Percentiles rank a stretch among this genome's conserved stretches.
phyloP scores from a whole-genome alignment of 2,113 vertebrate genomes.

The Bothrops jararaca region DNA sequence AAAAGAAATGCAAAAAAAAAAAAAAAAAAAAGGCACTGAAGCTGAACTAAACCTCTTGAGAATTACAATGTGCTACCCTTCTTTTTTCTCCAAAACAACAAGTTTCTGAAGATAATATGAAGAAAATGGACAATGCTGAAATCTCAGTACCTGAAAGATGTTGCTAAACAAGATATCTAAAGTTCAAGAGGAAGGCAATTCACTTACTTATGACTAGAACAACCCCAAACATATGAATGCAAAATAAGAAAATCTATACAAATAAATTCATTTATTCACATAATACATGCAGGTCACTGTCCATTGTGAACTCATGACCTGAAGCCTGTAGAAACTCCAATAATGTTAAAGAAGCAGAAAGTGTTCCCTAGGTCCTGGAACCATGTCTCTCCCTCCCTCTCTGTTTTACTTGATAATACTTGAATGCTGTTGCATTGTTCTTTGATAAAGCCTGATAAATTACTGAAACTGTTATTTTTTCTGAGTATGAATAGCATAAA shows the following conservation, averaged over 20 bases:
- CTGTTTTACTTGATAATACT: neutral
- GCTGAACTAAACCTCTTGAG: neutral
- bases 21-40: neutral
- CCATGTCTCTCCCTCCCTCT: neutral
- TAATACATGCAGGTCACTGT: neutral
- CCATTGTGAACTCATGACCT: neutral
- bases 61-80: neutral
- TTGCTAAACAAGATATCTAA: neutral
- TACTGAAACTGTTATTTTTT: neutral
- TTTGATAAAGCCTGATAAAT: no score
- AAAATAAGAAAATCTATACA: neutral
- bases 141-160: neutral
- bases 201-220: neutral
- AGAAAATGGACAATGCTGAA: neutral
- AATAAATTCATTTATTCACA: neutral
- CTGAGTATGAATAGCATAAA: neutral
- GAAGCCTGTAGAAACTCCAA: neutral
- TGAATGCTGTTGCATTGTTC: neutral
- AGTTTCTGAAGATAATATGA: neutral
- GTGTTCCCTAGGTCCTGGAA: neutral
- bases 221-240: neutral
- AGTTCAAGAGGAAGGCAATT: neutral
- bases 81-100: neutral
- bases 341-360: neutral
- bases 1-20: neutral